Base-by-base conservation (phyloP, 2,113 vertebrate genomes). In the Isurus oxyrinchus region DNA sequence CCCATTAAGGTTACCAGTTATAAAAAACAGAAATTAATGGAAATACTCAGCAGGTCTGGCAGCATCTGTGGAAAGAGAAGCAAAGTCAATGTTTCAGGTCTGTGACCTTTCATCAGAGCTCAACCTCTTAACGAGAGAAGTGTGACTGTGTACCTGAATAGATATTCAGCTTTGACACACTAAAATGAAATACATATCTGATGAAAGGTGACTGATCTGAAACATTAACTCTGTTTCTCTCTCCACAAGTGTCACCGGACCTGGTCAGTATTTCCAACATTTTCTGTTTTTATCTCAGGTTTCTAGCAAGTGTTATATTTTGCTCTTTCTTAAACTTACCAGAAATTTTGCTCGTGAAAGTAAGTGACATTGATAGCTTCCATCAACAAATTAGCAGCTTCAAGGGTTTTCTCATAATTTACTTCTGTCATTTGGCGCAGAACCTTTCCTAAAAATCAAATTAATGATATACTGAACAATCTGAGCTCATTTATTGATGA, bases 331-430 rank as follows among this genome's bases (percentile, higher is more conserved):
- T 55, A 53, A 61, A 96, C 98, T 98, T 97, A 99, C 99, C 97
- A 97, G 86, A 98, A 97, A n/a, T 98, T 98, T 97, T 98, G 98
- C 94, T 98, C 97, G 96, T 98, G 96, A 96, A 91, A 96, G 96
- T 97, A 97, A 96, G 97, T 98, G 72, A 98, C 84, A 69, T 97
- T 97, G 97, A 98, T 97, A 97, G 98, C 98, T 95, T 98, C 97
- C 96, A 97, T 97, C 8, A 99, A 98, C 96, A 97, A 97, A 96
- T 98, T 97, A 96, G 96, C 76, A 97, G 97, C 97, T 96, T 13
- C 53, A 96, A 96, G 96, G 66, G 97, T 97, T 40, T 97, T 97
- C 95, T 96, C 95, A 96, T 96, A 96, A 76, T 97, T 94, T 93
- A 97, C 96, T 96, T 97, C 97, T 96, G 97, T 96, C 94, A 98